Percentiles rank a stretch among this genome's conserved stretches.
Conservation (phyloP, 2,113 vertebrate species). For the Zonotrichia leucophrys region DNA sequence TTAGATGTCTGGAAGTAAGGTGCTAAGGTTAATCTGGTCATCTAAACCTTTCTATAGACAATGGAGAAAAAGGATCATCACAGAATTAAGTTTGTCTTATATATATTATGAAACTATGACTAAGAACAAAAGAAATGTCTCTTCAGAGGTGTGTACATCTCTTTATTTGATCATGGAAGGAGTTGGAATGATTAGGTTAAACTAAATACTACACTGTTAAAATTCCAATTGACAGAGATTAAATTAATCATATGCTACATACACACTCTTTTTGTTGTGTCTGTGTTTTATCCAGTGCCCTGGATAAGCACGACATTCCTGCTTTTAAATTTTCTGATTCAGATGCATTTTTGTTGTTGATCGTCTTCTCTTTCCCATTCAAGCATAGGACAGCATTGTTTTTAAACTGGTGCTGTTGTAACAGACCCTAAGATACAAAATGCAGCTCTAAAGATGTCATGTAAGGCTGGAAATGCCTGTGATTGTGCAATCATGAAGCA, state of each 20-base stretch:
- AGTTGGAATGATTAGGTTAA: background rate
- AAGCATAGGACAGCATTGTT: background rate
- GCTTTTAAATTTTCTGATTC: background rate
- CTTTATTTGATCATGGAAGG: background rate
- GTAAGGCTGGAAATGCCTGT: background rate
- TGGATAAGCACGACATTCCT: background rate
- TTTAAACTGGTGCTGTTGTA: background rate
- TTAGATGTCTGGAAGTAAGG: background rate
- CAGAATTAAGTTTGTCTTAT: background rate
- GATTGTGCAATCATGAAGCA: background rate
- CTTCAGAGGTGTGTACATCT: background rate
- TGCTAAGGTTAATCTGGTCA: background rate
- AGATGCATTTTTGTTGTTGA: background rate
- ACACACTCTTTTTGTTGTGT: background rate
- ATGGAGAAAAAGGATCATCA: background rate
- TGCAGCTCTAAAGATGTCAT: background rate
- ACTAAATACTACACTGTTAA: background rate
- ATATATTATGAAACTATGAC: background rate
- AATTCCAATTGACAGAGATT: background rate
- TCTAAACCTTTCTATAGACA: background rate
- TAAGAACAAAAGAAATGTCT: background rate
- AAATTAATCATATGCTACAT: background rate
- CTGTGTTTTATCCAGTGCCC: background rate
- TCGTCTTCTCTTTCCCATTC: background rate
- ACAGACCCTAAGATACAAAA: background rate